These are phyloP conservation scores for Cosmia pyralina DNA, from an alignment of 2,888 invertebrate species.

Conservation along the genomic window DNA sequence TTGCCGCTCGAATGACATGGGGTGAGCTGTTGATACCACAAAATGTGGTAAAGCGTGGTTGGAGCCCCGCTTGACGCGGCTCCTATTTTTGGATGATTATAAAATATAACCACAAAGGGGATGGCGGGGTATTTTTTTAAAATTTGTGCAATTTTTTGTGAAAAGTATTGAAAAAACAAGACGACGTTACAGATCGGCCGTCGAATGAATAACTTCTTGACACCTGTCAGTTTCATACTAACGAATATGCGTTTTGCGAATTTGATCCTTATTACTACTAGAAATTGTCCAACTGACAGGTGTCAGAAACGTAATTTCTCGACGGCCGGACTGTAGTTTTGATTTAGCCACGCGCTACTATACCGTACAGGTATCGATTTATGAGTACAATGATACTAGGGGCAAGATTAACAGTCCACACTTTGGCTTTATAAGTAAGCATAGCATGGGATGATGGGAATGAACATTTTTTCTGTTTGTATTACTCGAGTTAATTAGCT, in stretches of 20 bases:
- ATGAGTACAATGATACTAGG: neutral
- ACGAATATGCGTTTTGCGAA: neutral
- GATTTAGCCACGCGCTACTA: neutral
- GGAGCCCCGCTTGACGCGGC: no score
- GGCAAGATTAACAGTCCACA: neutral
- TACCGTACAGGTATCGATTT: neutral
- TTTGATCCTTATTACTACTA: neutral
- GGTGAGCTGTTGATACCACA: neutral
- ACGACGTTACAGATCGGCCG: neutral
- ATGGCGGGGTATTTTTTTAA: no score
- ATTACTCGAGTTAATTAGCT: no score
- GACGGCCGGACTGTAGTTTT: neutral
- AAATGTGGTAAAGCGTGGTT: no score
- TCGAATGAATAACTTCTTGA: neutral
- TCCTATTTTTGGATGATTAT: no score
- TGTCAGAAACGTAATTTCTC: neutral
- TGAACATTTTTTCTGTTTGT: neutral
- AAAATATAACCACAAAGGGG: no score
- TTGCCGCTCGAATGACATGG: no score
- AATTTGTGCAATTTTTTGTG: no score
- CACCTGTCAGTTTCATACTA: neutral
- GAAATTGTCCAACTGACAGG: neutral
- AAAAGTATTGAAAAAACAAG: no score
- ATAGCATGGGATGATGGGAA: neutral
- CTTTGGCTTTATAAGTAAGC: neutral